Conservation (phyloP, 1,140 invertebrate species). For the Orussus abietinus region DNA sequence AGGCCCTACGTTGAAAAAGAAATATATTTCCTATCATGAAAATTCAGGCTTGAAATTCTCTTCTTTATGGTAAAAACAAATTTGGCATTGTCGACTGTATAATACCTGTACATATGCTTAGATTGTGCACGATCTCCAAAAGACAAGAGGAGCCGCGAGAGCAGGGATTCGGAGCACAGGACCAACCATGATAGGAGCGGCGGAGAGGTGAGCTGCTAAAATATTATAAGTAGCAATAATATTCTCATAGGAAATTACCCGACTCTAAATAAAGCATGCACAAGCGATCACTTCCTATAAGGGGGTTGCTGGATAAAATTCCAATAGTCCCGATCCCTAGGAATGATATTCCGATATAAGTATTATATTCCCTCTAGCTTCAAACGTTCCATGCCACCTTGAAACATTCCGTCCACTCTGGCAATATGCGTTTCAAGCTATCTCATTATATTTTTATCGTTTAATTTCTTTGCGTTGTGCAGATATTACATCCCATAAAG, state of each 20-base stretch:
- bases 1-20: no score
- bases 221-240: no score
- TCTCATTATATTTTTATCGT: no score
- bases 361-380: no score
- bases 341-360: neutral
- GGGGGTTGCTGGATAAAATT: constrained; percentile 14
- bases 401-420: no score
- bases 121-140: constrained; percentile 77
- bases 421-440: no score
- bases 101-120: constrained; percentile 49
- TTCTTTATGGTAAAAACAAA: constrained; percentile 34
- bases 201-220: constrained; percentile 67
- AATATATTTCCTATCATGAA: no score
- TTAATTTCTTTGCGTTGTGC: constrained; percentile 9
- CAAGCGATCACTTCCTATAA: neutral
- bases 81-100: constrained; percentile 45
- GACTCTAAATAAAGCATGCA: no score
- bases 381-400: no score
- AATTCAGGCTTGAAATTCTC: constrained; percentile 17
- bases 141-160: constrained; percentile 74
- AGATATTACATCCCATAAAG: constrained; percentile 62
- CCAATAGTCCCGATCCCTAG: constrained; percentile 9
- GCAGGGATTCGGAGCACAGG: constrained; percentile 75
- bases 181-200: constrained; percentile 82
- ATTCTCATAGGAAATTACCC: constrained; percentile 2